These are phyloP conservation scores for Nemotelus pantherinus DNA, from an alignment of 2,888 invertebrate genomes.

Conservation along the genomic window DNA sequence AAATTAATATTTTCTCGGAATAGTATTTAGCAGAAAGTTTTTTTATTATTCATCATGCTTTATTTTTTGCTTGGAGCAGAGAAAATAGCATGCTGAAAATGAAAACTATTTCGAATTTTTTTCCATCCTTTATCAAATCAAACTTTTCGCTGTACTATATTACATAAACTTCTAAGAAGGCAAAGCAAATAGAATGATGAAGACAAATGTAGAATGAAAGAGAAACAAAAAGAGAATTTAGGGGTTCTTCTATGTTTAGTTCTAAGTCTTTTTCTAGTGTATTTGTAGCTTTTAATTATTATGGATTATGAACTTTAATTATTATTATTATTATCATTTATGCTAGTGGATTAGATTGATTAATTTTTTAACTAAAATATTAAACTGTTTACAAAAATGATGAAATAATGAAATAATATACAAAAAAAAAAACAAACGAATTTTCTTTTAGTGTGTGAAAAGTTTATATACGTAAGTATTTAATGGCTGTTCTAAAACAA, in stretches of 20 bases:
- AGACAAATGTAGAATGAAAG: constrained; percentile 9
- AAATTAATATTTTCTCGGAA: constrained; percentile 26
- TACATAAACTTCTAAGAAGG: constrained; percentile 1
- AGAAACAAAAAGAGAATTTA: constrained; percentile 24
- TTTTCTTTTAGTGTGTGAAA: not conserved
- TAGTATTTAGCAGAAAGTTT: not conserved
- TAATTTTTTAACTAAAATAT: constrained; percentile 46
- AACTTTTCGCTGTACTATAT: constrained; percentile 20
- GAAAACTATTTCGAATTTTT: not conserved
- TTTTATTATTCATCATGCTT: not conserved
- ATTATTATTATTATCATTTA: constrained; percentile 9
- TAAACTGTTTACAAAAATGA: constrained; percentile 46
- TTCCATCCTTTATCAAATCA: not conserved
- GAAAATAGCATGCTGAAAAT: too few relatives aligned
- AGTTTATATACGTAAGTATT: too few relatives aligned
- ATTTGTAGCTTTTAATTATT: constrained; percentile 41
- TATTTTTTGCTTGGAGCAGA: too few relatives aligned
- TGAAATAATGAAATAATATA: constrained; percentile 49
- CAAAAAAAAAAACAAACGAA: constrained; percentile 35
- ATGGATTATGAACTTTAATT: constrained; percentile 37
- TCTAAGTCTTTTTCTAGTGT: constrained; percentile 32
- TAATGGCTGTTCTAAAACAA: too few relatives aligned
- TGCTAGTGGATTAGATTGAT: constrained; percentile 33
- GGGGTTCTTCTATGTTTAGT: constrained; percentile 24
- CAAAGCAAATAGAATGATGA: constrained; percentile 10